Conservation (phyloP, 2,113 vertebrate species). For the Phodopus roborovskii region DNA sequence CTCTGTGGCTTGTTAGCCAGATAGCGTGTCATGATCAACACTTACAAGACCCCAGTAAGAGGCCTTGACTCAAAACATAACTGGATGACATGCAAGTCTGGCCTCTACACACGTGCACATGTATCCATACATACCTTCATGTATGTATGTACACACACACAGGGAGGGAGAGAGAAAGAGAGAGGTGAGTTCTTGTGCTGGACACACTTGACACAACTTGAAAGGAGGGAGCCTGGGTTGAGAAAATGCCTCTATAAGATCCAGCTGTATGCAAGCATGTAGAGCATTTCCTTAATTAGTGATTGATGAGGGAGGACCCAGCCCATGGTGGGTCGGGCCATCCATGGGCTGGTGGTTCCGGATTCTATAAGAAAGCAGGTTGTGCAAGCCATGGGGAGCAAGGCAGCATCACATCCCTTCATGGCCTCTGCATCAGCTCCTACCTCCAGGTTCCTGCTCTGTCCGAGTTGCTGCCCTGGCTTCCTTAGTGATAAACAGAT, state of each 20-base stretch:
- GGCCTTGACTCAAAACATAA: not conserved
- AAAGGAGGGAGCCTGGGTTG: not conserved
- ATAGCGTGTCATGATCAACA: no score
- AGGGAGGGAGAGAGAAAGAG: not conserved
- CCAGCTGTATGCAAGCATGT: not conserved
- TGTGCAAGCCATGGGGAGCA: not conserved
- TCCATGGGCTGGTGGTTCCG: not conserved
- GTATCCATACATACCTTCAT: not conserved
- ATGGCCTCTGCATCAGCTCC: not conserved
- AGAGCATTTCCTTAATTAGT: not conserved
- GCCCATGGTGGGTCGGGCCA: not conserved
- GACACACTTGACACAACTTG: not conserved
- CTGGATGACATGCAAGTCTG: not conserved
- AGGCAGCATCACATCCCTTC: not conserved
- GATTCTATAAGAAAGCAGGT: not conserved
- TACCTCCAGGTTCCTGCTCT: not conserved
- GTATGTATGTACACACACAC: not conserved
- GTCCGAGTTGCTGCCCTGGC: not conserved
- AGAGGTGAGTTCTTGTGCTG: not conserved
- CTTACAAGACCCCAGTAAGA: not conserved
- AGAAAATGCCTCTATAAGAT: not conserved
- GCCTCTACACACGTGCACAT: not conserved
- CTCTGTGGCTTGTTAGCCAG: no score
- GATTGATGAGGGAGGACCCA: not conserved
- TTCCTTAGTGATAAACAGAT: not conserved